These are phyloP conservation scores for Aphidius colemani DNA, from an alignment of 2,888 invertebrate genomes.

Conservation along the genomic window DNA sequence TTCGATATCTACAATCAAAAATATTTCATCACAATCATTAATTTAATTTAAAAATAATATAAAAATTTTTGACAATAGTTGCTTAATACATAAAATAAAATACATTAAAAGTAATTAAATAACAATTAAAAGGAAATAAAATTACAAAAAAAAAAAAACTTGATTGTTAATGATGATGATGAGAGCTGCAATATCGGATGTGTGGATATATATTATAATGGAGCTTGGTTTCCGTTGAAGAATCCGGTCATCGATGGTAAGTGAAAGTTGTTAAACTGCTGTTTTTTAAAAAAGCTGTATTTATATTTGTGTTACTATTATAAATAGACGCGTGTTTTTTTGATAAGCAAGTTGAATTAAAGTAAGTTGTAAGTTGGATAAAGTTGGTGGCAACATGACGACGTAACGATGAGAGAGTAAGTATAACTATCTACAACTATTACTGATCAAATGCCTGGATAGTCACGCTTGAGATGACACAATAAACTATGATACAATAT, in stretches of 20 bases:
- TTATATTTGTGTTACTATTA: slow-evolving; percentile 18
- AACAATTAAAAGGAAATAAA: too few relatives aligned
- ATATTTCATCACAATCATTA: neutral
- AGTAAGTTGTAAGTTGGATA: neutral
- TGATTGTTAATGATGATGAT: slow-evolving; percentile 8
- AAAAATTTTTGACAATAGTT: too few relatives aligned
- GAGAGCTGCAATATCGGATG: neutral
- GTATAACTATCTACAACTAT: too few relatives aligned
- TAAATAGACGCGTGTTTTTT: slow-evolving; percentile 27
- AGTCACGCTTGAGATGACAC: slow-evolving; percentile 51
- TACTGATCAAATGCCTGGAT: slow-evolving; percentile 38
- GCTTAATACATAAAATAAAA: too few relatives aligned
- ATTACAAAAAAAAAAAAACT: neutral
- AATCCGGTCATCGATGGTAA: slow-evolving; percentile 50
- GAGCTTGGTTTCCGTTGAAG: slow-evolving; percentile 36
- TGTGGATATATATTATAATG: neutral
- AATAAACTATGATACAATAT: slow-evolving; percentile 52
- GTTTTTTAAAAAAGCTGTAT: slow-evolving; percentile 19
- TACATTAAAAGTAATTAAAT: too few relatives aligned
- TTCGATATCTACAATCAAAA: slow-evolving; percentile 77
- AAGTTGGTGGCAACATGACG: slow-evolving; percentile 41
- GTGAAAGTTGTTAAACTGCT: slow-evolving; percentile 50
- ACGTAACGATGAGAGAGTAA: slow-evolving; percentile 44
- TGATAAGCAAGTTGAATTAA: slow-evolving; percentile 19
- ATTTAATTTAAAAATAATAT: neutral